These are phyloP conservation scores for Tuta absoluta DNA, from an alignment of 2,888 invertebrate genomes.

Conservation along the genomic window DNA sequence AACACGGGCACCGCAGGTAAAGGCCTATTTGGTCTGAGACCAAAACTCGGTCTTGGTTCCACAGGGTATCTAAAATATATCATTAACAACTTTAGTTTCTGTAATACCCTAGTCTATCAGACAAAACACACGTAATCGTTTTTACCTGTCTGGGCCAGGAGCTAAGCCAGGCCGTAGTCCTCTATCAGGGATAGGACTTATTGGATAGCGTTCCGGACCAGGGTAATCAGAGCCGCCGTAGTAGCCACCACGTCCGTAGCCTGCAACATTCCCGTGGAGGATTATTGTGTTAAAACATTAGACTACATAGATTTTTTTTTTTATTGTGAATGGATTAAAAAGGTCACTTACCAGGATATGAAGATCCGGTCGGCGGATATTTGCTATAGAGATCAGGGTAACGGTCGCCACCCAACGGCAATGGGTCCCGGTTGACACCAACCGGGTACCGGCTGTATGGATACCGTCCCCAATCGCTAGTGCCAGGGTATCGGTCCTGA, in stretches of 20 bases:
- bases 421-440: conserved; percentile 74
- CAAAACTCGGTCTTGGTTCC: conserved; percentile 69
- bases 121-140: neutral
- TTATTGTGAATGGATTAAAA: neutral
- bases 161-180: conserved; percentile 54
- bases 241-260: conserved; percentile 70
- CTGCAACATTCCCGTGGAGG: conserved; percentile 42
- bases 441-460: conserved; percentile 72
- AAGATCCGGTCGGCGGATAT: conserved; percentile 81
- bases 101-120: no score
- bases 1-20: conserved; percentile 23
- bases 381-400: conserved; percentile 78
- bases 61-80: conserved; percentile 59
- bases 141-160: conserved; percentile 58
- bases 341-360: conserved; percentile 73
- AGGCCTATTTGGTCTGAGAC: conserved; percentile 57
- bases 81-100: neutral
- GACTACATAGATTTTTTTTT: neutral
- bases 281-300: neutral
- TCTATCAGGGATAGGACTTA: conserved; percentile 62
- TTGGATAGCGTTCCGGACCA: conserved; percentile 63
- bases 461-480: conserved; percentile 71
- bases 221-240: conserved; percentile 61
- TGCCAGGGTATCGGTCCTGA: conserved; percentile 66
- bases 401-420: conserved; percentile 75